These are phyloP conservation scores for Rousettus leschenaultii DNA, from an alignment of 2,113 vertebrate species.

Conservation along the genomic window DNA sequence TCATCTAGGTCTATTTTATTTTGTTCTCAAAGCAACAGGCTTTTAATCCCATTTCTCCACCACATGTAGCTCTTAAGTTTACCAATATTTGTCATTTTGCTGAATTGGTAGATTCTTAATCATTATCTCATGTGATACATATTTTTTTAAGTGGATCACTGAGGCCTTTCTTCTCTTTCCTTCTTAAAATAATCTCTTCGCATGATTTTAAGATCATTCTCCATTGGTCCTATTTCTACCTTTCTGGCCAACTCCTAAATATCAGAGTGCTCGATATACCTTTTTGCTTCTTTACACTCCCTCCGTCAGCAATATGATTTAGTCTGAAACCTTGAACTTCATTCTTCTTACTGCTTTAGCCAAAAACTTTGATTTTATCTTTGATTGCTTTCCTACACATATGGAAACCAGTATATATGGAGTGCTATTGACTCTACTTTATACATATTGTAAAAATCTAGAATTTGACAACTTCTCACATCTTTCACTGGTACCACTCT, in stretches of 20 bases:
- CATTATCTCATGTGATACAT: neutral
- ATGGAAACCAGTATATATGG: neutral
- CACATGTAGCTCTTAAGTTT: neutral
- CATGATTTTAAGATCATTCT: neutral
- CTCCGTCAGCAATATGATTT: neutral
- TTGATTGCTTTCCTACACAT: neutral
- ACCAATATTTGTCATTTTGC: neutral
- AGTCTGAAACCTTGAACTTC: neutral
- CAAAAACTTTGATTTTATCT: neutral
- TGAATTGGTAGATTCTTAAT: neutral
- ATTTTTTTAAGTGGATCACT: neutral
- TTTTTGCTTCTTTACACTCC: neutral
- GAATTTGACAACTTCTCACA: neutral
- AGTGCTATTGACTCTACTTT: neutral
- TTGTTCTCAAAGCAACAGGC: neutral
- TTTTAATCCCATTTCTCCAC: neutral
- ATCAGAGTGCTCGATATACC: neutral
- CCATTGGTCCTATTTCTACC: neutral
- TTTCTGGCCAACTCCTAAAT: neutral
- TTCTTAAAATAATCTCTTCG: neutral
- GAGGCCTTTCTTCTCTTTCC: neutral
- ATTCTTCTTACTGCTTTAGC: neutral
- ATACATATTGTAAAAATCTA: neutral
- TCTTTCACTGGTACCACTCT: neutral
- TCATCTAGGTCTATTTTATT: neutral